Evolutionary conservation across 2,797 vertebrate genomes (phyloP).

Genomic region (Catamblyrhynchus diadema): DNA sequence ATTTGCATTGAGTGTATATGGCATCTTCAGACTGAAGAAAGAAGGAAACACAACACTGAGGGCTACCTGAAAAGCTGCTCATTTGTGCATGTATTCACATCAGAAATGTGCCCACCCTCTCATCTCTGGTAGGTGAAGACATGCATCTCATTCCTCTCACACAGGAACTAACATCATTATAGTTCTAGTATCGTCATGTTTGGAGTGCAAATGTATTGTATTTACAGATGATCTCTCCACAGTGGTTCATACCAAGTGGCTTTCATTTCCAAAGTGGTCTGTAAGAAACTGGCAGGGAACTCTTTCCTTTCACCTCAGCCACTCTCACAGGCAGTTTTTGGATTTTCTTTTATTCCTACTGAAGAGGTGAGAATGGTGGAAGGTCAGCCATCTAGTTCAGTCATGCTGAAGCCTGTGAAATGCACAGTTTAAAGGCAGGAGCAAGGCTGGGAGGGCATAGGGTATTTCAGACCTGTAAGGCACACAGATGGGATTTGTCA

Average conservation of each 20-base stretch:
- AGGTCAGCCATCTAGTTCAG: background rate
- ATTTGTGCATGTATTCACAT: background rate
- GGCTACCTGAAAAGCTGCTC: background rate
- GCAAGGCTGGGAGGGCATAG: background rate
- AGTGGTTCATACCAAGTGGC: background rate
- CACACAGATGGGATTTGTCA: background rate
- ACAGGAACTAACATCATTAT: background rate
- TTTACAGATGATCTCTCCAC: background rate
- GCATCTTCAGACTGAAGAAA: background rate
- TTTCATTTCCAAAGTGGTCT: background rate
- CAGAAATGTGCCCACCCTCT: background rate
- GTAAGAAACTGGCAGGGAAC: background rate
- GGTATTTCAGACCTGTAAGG: background rate
- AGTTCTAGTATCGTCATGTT: background rate
- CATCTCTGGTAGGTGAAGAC: background rate
- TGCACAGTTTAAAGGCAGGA: background rate
- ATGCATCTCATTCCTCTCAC: background rate
- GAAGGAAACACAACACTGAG: background rate
- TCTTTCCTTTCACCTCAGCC: background rate
- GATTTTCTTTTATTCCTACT: background rate
- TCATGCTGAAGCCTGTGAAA: background rate
- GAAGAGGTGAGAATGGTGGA: background rate
- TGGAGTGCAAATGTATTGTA: background rate
- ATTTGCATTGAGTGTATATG: background rate
- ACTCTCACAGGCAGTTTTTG: background rate